Evolutionary conservation across 2,888 invertebrate species (phyloP), one percentile per base, ranked within the genome.

Genomic region (Eulithis testata): DNA sequence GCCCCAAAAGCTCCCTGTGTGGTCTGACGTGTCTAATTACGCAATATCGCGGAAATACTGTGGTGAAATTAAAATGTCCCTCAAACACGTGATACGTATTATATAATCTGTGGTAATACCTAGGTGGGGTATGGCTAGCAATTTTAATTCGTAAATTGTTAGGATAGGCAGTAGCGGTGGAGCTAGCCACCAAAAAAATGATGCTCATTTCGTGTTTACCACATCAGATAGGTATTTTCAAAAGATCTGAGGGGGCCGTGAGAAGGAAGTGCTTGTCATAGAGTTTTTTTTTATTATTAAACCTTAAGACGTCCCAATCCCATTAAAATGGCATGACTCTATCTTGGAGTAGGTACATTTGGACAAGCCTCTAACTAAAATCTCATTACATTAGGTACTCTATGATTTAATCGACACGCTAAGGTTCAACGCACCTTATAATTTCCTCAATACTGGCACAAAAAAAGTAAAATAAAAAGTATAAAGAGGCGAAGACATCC

Each of bases 391-490:
- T 27, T 43, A 9, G 51, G n/a, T n/a, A 21, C 21, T 61, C 40
- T 63, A 57, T 58, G 60, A 71, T 73, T 63, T 63, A 55, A 65
- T 69, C 64, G 59, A 60, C 60, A 63, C 60, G 60, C 43, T 36
- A 58, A 65, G 58, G 72, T 66, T 75, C 73, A 70, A 73, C 66
- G 73, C 53, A 60, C 73, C 37, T 68, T 72, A 68, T 82, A 79
- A 83, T 85, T 83, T 83, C 75, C 77, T 74, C 71, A 70, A 76
- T 76, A 77, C 76, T 74, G 74, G 66, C 74, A 73, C 68, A 73
- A 78, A 85, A 83, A 82, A 81, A 77, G 63, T 64, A 67, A 76
- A 74, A 76, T 68, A 75, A 79, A 80, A 73, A 74, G 65, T 64
- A 69, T 76, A 77, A 74, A 76, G 76, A 65, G 51, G 72, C 67